phyloP scores from a whole-genome alignment of 53 echinoderm and acorn worm genomes.

The Henricia sp. region DNA sequence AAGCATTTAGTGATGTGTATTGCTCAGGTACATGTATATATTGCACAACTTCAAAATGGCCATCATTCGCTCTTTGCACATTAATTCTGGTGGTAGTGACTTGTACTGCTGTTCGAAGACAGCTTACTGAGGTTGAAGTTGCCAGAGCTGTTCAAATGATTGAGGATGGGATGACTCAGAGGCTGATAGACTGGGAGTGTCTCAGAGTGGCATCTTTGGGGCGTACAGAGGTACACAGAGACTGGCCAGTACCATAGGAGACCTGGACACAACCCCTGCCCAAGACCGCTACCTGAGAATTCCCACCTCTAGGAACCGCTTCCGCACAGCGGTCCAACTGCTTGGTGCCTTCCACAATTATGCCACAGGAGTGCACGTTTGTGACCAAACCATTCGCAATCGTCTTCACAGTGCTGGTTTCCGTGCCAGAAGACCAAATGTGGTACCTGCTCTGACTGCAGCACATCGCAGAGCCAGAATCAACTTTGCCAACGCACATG shows the following conservation, averaged over 20 bases:
- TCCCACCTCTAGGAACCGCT: conserved; percentile 7
- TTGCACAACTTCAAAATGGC: conserved; percentile 18
- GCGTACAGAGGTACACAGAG: background rate
- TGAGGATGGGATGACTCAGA: conserved; percentile 9
- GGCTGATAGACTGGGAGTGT: conserved; percentile 10
- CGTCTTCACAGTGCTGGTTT: conserved; percentile 12
- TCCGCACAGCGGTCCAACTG: conserved; percentile 29
- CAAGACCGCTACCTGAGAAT: conserved; percentile 16
- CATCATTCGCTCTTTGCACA: conserved; percentile 2
- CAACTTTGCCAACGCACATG: conserved; percentile 12
- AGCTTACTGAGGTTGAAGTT: conserved; percentile 21
- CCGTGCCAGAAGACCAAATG: conserved; percentile 27
- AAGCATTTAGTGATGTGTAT: conserved; percentile 6
- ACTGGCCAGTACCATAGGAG: background rate
- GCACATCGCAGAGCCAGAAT: conserved; percentile 3
- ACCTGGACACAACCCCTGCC: conserved; percentile 19
- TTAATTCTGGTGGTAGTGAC: conserved; percentile 27
- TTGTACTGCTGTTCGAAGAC: conserved; percentile 15
- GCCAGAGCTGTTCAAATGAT: conserved; percentile 25
- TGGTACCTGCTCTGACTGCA: conserved; percentile 24
- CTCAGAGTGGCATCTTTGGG: background rate
- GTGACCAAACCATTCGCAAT: conserved; percentile 19
- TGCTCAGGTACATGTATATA: conserved; percentile 3
- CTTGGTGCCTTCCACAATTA: conserved; percentile 14
- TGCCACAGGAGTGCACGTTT: conserved; percentile 28